These are phyloP conservation scores for Sthenelais limicola DNA, from an alignment of 2,888 invertebrate species.

Conservation along the genomic window DNA sequence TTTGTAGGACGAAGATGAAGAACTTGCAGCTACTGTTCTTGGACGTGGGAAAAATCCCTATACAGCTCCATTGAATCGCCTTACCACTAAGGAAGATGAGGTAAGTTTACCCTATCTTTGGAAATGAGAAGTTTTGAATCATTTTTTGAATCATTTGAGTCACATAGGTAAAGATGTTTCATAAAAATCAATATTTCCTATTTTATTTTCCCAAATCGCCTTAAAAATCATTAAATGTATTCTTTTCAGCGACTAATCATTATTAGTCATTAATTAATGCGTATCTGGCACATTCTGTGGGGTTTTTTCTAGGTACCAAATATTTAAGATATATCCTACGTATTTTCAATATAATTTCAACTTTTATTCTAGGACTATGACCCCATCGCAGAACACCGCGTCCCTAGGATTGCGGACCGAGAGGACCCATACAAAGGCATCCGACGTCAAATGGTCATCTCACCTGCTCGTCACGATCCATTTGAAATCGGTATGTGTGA, in stretches of 20 bases:
- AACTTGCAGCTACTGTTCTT: conserved; percentile 45
- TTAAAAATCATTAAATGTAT: too few species aligned
- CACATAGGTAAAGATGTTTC: too few species aligned
- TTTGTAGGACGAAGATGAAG: conserved; percentile 86
- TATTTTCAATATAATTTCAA: too few species aligned
- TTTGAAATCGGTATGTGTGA: conserved; percentile 92
- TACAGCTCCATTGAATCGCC: conserved; percentile 88
- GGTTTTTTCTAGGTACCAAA: too few species aligned
- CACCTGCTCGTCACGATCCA: conserved; percentile 96
- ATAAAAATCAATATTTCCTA: too few species aligned
- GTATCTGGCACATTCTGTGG: too few species aligned
- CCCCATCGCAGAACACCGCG: conserved; percentile 75
- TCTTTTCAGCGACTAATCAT: too few species aligned
- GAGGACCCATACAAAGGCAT: conserved; percentile 97
- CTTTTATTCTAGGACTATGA: conserved; percentile 71
- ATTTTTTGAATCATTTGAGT: neutral
- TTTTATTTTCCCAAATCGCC: too few species aligned
- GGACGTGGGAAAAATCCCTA: conserved; percentile 76
- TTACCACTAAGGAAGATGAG: conserved; percentile 86
- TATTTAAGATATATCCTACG: too few species aligned
- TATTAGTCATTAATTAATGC: too few species aligned
- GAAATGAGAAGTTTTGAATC: too few species aligned
- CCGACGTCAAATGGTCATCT: conserved; percentile 87
- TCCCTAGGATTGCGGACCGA: conserved; percentile 93
- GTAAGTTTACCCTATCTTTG: conserved; percentile 62